phyloP scores from a whole-genome alignment of 2,888 invertebrate genomes.

The Dolomedes plantarius region DNA sequence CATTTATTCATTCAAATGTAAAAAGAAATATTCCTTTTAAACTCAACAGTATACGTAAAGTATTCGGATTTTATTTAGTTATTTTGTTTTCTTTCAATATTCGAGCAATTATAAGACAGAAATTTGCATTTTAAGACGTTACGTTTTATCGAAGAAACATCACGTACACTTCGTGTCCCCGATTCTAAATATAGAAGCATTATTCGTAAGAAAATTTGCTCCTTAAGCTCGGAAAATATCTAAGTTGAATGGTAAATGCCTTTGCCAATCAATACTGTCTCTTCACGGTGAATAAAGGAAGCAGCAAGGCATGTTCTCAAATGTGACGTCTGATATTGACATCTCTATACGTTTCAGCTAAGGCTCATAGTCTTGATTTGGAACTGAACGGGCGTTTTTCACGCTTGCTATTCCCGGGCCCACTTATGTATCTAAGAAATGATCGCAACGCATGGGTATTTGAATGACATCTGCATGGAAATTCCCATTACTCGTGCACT shows the following conservation, averaged over 20 bases:
- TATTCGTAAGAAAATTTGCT: background rate
- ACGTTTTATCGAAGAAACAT: conserved; percentile 1
- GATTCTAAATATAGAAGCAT: background rate
- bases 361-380: background rate
- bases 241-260: conserved; percentile 6
- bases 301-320: background rate
- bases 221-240: background rate
- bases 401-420: too few relatives aligned
- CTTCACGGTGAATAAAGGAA: background rate
- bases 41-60: background rate
- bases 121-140: background rate
- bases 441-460: too few relatives aligned
- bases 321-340: conserved; percentile 5
- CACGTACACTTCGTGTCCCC: background rate
- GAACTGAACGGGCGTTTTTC: too few relatives aligned
- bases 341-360: background rate
- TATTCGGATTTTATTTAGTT: background rate
- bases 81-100: background rate
- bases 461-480: too few relatives aligned
- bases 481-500: too few relatives aligned
- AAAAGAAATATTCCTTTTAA: background rate
- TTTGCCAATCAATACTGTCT: background rate
- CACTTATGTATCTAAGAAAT: too few relatives aligned
- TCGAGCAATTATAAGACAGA: background rate
- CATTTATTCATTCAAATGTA: too few relatives aligned